Evolutionary conservation across 2,888 invertebrate genomes (phyloP), one percentile per base, ranked within the genome.

Genomic region (Microchrysa polita): DNA sequence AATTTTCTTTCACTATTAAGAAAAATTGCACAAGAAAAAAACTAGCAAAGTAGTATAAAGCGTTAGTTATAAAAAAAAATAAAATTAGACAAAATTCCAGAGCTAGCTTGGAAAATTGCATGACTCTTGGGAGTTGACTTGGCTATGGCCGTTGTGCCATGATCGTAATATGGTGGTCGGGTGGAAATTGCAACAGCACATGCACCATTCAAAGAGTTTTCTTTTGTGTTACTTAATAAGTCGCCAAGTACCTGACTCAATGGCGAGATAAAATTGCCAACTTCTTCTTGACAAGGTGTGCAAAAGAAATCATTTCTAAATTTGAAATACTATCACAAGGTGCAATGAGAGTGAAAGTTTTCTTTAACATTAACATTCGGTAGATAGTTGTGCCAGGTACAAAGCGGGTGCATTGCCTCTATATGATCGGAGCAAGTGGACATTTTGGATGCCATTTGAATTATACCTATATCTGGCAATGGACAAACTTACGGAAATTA

Each of bases 61-160:
- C n/a, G n/a, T n/a, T n/a, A n/a, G n/a, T n/a, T n/a, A n/a, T n/a
- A 23, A 14, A 5, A 59, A 14, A 40, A 16, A 61, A 61, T 34
- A 61, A 61, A 61, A 61, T 61, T 61, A 61, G 61, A 40, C 16
- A 40, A 40, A 61, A 61, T 61, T 61, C 61, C 61, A 40, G 59
- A 22, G 59, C 18, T 14, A 61, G n/a, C n/a, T 22, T 23, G 27
- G 61, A 61, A 61, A 61, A 61, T 61, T 27, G 23, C 23, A 34
- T 61, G 27, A 7, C 61, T 40, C 27, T 40, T 61, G 34, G 61
- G 40, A 40, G 16, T n/a, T 48, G 12, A 48, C 16, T 48, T 34
- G 27, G 27, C 7, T 34, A 7, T 7, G 4, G 27, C 27, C 27
- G 27, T 34, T 7, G 27, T 7, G 7, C 27, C 27, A 34, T 7